Evolutionary conservation across 2,888 invertebrate genomes (phyloP).

Genomic region (Athalia circularis): DNA sequence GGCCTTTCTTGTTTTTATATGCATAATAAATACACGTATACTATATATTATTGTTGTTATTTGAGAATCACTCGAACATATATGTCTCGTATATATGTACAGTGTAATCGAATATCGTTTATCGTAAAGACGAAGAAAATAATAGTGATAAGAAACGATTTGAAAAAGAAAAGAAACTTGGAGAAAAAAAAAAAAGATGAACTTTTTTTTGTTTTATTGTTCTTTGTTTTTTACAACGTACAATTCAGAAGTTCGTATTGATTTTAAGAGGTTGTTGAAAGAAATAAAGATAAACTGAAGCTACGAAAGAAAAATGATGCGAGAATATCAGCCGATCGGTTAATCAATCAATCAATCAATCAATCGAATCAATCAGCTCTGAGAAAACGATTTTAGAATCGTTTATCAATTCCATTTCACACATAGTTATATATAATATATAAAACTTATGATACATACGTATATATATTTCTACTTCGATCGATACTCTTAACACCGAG

Average conservation of each 20-base stretch:
- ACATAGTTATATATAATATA: neutral
- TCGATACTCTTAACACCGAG: too few relatives aligned
- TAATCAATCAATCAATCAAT: too few relatives aligned
- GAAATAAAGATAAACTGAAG: neutral
- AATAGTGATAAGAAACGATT: neutral
- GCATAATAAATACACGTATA: neutral
- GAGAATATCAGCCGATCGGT: too few relatives aligned
- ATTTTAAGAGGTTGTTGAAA: neutral
- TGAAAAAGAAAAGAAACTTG: neutral
- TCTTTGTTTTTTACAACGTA: neutral
- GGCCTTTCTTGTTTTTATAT: neutral
- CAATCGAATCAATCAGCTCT: too few relatives aligned
- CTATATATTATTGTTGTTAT: neutral
- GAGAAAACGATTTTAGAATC: conserved; percentile 7
- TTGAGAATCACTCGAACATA: neutral
- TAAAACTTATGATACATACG: neutral
- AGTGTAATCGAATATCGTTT: neutral
- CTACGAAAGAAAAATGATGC: neutral
- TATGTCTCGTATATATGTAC: conserved; percentile 6
- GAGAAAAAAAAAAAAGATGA: neutral
- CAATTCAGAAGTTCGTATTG: neutral
- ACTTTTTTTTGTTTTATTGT: neutral
- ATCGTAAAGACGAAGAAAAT: neutral
- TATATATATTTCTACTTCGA: too few relatives aligned
- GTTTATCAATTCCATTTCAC: conserved; percentile 15